A percentile compares a stretch with the other conserved stretches of the same genome.
Evolutionary conservation across 2,113 vertebrate species (phyloP).

Genomic region (Oxygymnocypris stewartii): DNA sequence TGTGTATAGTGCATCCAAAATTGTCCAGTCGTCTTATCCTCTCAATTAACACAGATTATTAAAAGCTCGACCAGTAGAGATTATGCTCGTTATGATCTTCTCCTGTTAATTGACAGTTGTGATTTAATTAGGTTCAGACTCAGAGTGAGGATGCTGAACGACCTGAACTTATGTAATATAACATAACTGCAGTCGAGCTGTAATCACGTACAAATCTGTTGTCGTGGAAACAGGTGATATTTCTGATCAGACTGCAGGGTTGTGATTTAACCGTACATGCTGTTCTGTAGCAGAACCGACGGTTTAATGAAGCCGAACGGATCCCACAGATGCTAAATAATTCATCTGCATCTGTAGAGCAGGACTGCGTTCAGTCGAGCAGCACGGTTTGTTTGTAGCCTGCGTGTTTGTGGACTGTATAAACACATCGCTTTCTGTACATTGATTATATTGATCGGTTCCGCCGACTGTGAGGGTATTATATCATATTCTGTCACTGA

Average conservation of each 20-base stretch:
- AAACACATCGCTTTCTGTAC: constrained; percentile 13
- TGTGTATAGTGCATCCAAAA: too few relatives aligned
- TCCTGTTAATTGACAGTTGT: constrained; percentile 9
- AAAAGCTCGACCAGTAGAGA: neutral
- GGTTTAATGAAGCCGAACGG: constrained; percentile 15
- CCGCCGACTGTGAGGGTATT: neutral
- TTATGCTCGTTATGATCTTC: neutral
- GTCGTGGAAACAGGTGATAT: constrained; percentile 43
- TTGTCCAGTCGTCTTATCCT: neutral
- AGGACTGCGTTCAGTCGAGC: neutral
- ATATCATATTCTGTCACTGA: constrained; percentile 6
- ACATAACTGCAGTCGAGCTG: constrained; percentile 14
- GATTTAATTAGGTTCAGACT: neutral
- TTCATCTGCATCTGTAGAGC: constrained; percentile 23
- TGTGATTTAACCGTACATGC: constrained; percentile 14
- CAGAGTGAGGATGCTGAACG: neutral
- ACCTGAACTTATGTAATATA: constrained; percentile 19
- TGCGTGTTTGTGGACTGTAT: neutral
- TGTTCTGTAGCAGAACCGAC: neutral
- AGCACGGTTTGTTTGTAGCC: neutral
- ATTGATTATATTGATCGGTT: constrained; percentile 29
- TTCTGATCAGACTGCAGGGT: constrained; percentile 31
- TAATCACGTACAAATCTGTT: constrained; percentile 22
- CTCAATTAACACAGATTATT: neutral
- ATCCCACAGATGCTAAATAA: constrained; percentile 14